Evolutionary conservation across 23 tunicate species (phyloP), one percentile per base, ranked within the genome.

Genomic region (Phallusia fumigata): DNA sequence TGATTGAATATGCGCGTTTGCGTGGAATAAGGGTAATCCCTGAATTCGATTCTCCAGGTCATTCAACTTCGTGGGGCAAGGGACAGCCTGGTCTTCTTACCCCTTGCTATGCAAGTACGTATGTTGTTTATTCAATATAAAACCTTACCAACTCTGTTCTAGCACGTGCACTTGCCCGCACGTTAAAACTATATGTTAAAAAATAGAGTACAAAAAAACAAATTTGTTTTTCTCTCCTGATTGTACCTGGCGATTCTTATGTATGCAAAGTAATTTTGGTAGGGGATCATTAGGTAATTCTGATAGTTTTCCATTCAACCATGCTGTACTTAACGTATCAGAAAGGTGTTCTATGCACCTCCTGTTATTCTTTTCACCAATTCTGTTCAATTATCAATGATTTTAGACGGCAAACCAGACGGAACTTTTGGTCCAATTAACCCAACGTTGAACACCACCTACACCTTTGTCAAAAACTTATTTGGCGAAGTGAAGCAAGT

Each of bases 11-110:
- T 83, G 99, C 91, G n/a, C 74, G 99, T 33, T 51, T 85, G 28
- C 84, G 92, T 22, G 99, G 99, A 0, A 95, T 90, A 15, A 83
- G 99, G n/a, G 97, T 97, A n/a, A 65, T 97, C 16, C 99, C 99
- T 2, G 99, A 97, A 78, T 97, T 97, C 64, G 99, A 97, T 65
- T 85, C 99, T 5, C 99, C 99, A 0, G 99, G 99, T 18, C 99
- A 97, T 52, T 75, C 98, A 32, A 72, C 65, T 40, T 92, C 99
- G 0, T 91, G 96, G 99, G 99, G 99, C 35, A 90, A 86, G 35
- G 95, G 97, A 22, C 97, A 92, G 74, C 86, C 94, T 2, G 89
- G 78, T 1, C 83, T 97, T 16, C 81, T 97, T 31, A 92, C 99
- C 12, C 91, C 86, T 26, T 96, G 99, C 82, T 96, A 91, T 53